A percentile compares a stretch with the other conserved stretches of the same genome.
Conservation (phyloP, 2,888 invertebrate genomes). For the Siphlonurus alternatus region DNA sequence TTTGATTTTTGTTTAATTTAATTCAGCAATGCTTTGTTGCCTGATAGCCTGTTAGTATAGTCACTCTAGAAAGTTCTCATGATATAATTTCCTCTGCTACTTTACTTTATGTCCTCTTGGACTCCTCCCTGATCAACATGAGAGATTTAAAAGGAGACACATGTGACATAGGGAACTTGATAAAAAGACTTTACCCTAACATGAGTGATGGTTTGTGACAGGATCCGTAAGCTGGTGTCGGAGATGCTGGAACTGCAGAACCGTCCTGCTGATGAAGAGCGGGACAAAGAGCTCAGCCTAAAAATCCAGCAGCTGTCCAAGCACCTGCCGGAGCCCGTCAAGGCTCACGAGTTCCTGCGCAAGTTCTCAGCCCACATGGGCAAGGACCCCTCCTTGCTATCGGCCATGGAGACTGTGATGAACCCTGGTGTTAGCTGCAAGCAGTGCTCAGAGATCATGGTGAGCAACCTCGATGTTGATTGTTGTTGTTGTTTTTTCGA, state of each 20-base stretch:
- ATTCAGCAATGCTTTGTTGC: too few relatives aligned
- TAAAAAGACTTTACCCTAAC: not conserved
- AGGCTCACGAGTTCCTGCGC: constrained; percentile 72
- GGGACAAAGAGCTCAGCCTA: constrained; percentile 52
- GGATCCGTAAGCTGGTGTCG: constrained; percentile 63
- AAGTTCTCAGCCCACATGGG: constrained; percentile 67
- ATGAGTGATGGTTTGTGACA: constrained; percentile 22
- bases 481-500: not conserved
- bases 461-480: constrained; percentile 30
- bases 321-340: constrained; percentile 81
- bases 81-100: too few relatives aligned
- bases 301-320: constrained; percentile 52
- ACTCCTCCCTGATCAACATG: too few relatives aligned
- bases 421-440: constrained; percentile 84
- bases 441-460: constrained; percentile 82
- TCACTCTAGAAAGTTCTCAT: too few relatives aligned
- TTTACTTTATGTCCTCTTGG: too few relatives aligned
- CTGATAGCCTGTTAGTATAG: too few relatives aligned
- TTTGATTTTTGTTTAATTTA: not conserved
- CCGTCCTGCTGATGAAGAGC: constrained; percentile 45
- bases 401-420: constrained; percentile 66
- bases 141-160: too few relatives aligned
- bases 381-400: constrained; percentile 47
- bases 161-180: too few relatives aligned
- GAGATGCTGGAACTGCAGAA: constrained; percentile 77